Base-by-base conservation (phyloP, 2,888 invertebrate species). In the Priocnemis perturbator region DNA sequence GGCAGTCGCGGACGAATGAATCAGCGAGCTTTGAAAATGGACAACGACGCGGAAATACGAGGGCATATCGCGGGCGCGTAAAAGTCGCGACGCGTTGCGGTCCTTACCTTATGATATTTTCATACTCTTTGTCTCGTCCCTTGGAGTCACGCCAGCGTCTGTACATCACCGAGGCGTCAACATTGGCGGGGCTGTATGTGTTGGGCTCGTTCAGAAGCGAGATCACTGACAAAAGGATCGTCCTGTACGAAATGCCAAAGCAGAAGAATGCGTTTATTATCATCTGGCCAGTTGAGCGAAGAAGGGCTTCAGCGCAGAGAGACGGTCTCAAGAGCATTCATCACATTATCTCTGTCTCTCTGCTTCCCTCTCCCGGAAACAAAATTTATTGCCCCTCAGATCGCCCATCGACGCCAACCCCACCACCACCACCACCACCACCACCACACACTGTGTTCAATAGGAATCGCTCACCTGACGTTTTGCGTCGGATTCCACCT, bases 401-500 rank as follows among this genome's bases (percentile, higher is more conserved):
- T 11, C 37, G 37, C 37, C 14, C 37, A 50, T 50, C 50, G 17
- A 50, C 17, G 19, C 19, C 50, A n/a, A n/a, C n/a, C n/a, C n/a
- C n/a, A n/a, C n/a, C n/a, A n/a, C n/a, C n/a, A n/a, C n/a, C n/a
- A n/a, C n/a, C n/a, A n/a, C n/a, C n/a, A n/a, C n/a, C n/a, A n/a
- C n/a, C n/a, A n/a, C n/a, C n/a, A n/a, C 5, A 50, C 50, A n/a
- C 19, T 2, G 37, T 37, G 37, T 50, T 50, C 50, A 11, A 50
- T 19, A 4, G 7, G 50, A 17, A 19, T 50, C 45, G 57, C 81
- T 77, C 84, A 91, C 94, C 88, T 96, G 87, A 99, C 99, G 87
- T 97, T 99, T 91, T 99, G 99, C 79, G 99, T 99, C 64, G 99
- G 99, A 92, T 99, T 99, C 99, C 99, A 99, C 90, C 99, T 95